Evolutionary conservation across 2,113 vertebrate species (phyloP).

Genomic region (Campylomormyrus numenius): DNA sequence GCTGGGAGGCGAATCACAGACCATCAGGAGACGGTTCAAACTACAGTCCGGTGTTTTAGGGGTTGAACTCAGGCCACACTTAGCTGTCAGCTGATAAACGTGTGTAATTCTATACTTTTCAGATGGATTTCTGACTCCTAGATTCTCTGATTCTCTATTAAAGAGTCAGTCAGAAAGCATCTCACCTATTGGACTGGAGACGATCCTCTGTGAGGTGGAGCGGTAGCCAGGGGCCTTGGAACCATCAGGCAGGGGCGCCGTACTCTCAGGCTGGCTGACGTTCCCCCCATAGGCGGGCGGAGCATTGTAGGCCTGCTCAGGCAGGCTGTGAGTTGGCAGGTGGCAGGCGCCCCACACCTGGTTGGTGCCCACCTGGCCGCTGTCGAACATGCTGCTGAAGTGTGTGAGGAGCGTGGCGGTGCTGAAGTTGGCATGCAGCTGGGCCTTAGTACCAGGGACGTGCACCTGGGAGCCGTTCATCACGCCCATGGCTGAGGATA

Average conservation of each 20-base stretch:
- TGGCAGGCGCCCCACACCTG: constrained; percentile 91
- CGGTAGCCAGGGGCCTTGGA: constrained; percentile 96
- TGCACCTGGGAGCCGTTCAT: constrained; percentile 95
- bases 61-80: background rate
- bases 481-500: constrained; percentile 80
- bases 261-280: constrained; percentile 85
- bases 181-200: constrained; percentile 86
- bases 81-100: background rate
- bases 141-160: background rate
- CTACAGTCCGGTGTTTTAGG: background rate
- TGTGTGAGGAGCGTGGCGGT: constrained; percentile 88
- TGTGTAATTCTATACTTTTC: background rate
- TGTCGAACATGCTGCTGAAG: constrained; percentile 95
- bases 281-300: constrained; percentile 77
- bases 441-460: constrained; percentile 76
- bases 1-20: constrained; percentile 45
- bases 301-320: constrained; percentile 80
- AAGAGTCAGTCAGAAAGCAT: background rate
- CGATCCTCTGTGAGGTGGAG: constrained; percentile 80
- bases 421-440: constrained; percentile 82
- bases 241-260: constrained; percentile 78
- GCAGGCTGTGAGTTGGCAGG: constrained; percentile 74
- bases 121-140: background rate
- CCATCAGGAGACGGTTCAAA: background rate
- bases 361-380: constrained; percentile 83